These are phyloP conservation scores for Apis cerana DNA, from an alignment of 1,140 invertebrate species.

Conservation along the genomic window DNA sequence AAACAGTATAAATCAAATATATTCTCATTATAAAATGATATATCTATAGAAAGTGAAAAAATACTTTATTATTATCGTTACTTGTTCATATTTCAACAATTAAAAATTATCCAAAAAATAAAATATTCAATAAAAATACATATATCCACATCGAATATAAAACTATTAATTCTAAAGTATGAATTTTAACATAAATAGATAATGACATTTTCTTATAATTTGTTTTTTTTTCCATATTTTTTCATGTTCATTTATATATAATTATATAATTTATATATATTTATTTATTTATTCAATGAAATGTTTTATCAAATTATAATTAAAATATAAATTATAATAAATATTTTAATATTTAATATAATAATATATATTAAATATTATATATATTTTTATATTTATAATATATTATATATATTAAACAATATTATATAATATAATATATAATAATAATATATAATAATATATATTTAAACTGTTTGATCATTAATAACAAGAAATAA, in stretches of 20 bases:
- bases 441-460: no score
- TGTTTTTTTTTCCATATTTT: no score
- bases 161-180: background rate
- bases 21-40: slow-evolving; percentile 2
- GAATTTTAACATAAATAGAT: background rate
- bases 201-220: background rate
- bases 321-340: background rate
- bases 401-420: no score
- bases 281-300: no score
- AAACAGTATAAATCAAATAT: slow-evolving; percentile 23
- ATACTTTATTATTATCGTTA: slow-evolving; percentile 1
- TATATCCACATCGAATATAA: background rate
- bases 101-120: background rate
- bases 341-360: background rate
- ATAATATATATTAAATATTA: no score
- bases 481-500: background rate
- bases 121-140: background rate
- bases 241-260: background rate
- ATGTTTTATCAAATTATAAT: background rate
- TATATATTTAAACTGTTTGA: background rate
- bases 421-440: no score
- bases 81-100: background rate
- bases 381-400: background rate
- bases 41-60: background rate
- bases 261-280: no score